Conservation (phyloP, 2,797 vertebrate genomes). For the Decapterus maruadsi region DNA sequence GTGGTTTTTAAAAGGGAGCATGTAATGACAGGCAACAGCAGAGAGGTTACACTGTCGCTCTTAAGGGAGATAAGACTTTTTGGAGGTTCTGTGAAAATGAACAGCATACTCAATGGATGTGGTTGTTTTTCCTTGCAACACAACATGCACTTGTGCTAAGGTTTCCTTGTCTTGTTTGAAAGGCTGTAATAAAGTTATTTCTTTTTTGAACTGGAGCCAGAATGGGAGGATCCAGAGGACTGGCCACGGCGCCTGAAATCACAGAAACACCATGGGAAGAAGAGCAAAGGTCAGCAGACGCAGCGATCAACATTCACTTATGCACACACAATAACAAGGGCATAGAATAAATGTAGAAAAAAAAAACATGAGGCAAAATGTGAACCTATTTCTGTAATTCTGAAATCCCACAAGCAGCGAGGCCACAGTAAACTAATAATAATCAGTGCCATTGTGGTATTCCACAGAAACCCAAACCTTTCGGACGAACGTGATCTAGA, state of each 20-base stretch:
- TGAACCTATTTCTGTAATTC: slow-evolving; percentile 43
- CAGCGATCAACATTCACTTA: slow-evolving; percentile 12
- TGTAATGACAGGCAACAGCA: slow-evolving; percentile 42
- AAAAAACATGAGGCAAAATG: slow-evolving; percentile 38
- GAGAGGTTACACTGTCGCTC: slow-evolving; percentile 71
- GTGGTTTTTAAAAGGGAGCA: slow-evolving; percentile 64
- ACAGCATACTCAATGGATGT: slow-evolving; percentile 86
- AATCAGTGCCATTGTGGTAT: slow-evolving; percentile 91
- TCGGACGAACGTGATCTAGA: slow-evolving; percentile 99
- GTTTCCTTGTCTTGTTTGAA: slow-evolving; percentile 78
- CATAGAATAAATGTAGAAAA: not conserved
- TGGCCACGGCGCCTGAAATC: slow-evolving; percentile 92
- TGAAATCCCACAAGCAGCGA: slow-evolving; percentile 71
- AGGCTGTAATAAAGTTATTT: slow-evolving; percentile 89
- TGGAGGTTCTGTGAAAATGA: slow-evolving; percentile 69
- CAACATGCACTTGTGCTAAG: slow-evolving; percentile 92
- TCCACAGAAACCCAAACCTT: slow-evolving; percentile 99
- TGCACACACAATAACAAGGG: slow-evolving; percentile 61
- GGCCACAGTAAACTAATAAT: slow-evolving; percentile 70
- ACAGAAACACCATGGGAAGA: slow-evolving; percentile 84
- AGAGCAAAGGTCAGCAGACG: slow-evolving; percentile 54
- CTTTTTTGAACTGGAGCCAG: slow-evolving; percentile 99
- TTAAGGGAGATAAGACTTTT: slow-evolving; percentile 71
- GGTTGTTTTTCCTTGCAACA: slow-evolving; percentile 85
- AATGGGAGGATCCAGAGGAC: slow-evolving; percentile 97